phyloP scores from a whole-genome alignment of 2,113 vertebrate genomes.

The Cricetomys ansorgei region DNA sequence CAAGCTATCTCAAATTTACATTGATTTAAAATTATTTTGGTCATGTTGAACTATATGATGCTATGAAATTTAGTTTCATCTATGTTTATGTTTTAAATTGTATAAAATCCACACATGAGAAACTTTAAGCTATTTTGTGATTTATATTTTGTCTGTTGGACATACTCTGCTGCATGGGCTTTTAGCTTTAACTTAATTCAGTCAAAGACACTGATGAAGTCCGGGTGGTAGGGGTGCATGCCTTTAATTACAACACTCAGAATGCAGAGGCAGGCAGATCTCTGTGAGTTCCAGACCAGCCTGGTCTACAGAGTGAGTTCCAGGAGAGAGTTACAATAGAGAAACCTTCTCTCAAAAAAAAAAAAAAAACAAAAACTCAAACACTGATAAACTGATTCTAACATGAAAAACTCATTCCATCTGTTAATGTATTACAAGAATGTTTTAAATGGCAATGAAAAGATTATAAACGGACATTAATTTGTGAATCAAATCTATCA shows the following conservation, averaged over 20 bases:
- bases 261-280: too few relatives aligned
- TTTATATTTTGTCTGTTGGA: neutral
- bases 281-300: too few relatives aligned
- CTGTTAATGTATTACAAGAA: neutral
- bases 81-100: neutral
- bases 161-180: too few relatives aligned
- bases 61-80: neutral
- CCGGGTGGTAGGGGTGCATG: too few relatives aligned
- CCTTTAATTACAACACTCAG: too few relatives aligned
- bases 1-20: neutral
- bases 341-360: too few relatives aligned
- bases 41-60: neutral
- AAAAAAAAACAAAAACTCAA: too few relatives aligned
- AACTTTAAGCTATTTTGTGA: neutral
- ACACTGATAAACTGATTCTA: neutral
- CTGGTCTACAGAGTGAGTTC: too few relatives aligned
- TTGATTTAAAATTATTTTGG: neutral
- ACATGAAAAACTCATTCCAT: neutral
- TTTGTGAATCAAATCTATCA: neutral
- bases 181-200: too few relatives aligned
- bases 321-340: too few relatives aligned
- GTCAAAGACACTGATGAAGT: neutral
- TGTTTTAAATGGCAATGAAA: neutral
- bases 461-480: neutral
- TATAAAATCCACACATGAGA: neutral